Evolutionary conservation across 2,113 vertebrate species (phyloP), one percentile per base, ranked within the genome.

Genomic region (Phyllopteryx taeniolatus): DNA sequence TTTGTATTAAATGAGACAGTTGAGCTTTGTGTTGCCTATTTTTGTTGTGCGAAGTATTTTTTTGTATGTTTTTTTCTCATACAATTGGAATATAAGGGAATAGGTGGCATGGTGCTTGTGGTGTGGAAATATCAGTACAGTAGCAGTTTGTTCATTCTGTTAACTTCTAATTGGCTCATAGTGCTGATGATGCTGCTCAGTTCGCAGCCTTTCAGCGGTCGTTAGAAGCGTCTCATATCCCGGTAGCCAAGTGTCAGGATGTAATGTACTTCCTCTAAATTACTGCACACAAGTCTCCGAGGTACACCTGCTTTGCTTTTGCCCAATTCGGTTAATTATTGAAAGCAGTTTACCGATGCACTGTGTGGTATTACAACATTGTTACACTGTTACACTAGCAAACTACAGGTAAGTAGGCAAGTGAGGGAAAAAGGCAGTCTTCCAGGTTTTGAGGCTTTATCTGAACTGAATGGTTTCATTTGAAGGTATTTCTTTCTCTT

Each of bases 131-230:
- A 56, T 22, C 35, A 71, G 57, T 51, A 53, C 44, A 13, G 43
- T 77, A 68, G 71, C 75, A 77, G 72, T 75, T 74, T 85, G 72
- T 74, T 73, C 73, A 77, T 71, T 59, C 64, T 67, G 79, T 77
- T 76, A 80, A 53, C 59, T 78, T 70, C 39, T 86, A 86, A 85
- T 82, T 85, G 80, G 71, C 76, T 82, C 66, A 66, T 67, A 60
- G 62, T 75, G 83, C 77, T 77, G 75, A 83, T 57, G 66, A 70
- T 31, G 17, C 57, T 27, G 56, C 14, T 3, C 44, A 57, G 64
- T 70, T 77, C 42, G n/a, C 73, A 83, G 13, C 27, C 73, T 85
- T 73, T 74, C 72, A 66, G 65, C 70, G 46, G 43, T 56, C 70
- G 67, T 79, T 75, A 43, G 49, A 78, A 57, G 7, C 5, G 39